A percentile compares a stretch with the other conserved stretches of the same genome.
Conservation (phyloP, 2,113 vertebrate species). For the Xyliphius kryptos region DNA sequence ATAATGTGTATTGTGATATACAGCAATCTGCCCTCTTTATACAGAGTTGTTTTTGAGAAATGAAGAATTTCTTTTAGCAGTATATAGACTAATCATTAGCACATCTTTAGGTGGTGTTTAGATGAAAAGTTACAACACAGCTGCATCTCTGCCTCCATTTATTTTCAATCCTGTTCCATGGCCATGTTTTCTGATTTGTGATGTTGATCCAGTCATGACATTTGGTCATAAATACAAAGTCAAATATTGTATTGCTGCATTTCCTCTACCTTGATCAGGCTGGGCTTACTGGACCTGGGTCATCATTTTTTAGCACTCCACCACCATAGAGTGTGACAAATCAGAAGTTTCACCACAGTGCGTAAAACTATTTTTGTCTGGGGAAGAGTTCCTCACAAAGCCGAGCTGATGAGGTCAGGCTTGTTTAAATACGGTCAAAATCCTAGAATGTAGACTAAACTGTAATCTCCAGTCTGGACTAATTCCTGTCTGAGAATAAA, state of each 20-base stretch:
- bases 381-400: not conserved
- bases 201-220: not conserved
- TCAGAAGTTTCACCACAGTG: constrained; percentile 6
- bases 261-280: not conserved
- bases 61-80: constrained; percentile 1
- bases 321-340: not conserved
- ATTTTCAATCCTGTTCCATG: not conserved
- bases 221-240: constrained; percentile 11
- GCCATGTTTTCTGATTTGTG: constrained; percentile 3
- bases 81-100: not conserved
- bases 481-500: not conserved
- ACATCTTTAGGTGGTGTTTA: constrained; percentile 17
- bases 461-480: not conserved
- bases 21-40: no score
- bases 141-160: constrained; percentile 4
- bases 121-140: constrained; percentile 14
- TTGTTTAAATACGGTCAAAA: not conserved
- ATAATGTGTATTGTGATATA: no score
- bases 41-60: not conserved
- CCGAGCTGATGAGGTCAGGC: no score
- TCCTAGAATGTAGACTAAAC: not conserved
- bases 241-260: not conserved
- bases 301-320: constrained; percentile 7
- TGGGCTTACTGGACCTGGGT: constrained; percentile 8
- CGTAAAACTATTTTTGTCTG: not conserved